These are phyloP conservation scores for Agonopterix subpropinquella DNA, from an alignment of 2,888 invertebrate genomes.

Conservation along the genomic window DNA sequence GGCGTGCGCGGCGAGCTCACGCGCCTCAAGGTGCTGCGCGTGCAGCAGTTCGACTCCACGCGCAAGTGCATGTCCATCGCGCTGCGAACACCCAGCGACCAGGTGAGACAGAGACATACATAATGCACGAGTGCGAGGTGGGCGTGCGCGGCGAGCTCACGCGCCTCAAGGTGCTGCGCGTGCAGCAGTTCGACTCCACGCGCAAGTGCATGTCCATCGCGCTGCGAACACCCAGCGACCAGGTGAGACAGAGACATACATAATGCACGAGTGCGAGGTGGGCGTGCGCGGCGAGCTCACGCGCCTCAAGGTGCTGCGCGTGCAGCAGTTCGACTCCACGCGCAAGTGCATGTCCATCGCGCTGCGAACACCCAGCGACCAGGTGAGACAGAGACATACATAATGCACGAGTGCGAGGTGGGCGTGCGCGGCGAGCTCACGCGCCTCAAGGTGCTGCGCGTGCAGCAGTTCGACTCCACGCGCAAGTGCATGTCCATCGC, in stretches of 20 bases:
- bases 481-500: constrained; percentile 99
- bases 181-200: constrained; percentile 94
- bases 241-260: constrained; percentile 17
- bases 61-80: constrained; percentile 99
- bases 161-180: constrained; percentile 72
- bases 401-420: constrained; percentile 83
- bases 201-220: constrained; percentile 99
- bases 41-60: constrained; percentile 94
- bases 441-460: constrained; percentile 72
- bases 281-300: constrained; percentile 79
- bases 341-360: constrained; percentile 99
- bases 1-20: constrained; percentile 79
- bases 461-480: constrained; percentile 94
- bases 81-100: constrained; percentile 78
- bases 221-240: constrained; percentile 78
- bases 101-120: constrained; percentile 17
- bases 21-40: constrained; percentile 72
- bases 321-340: constrained; percentile 94
- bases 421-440: constrained; percentile 79
- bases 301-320: constrained; percentile 72
- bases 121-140: constrained; percentile 83
- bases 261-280: constrained; percentile 83
- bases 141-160: constrained; percentile 79
- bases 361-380: constrained; percentile 78
- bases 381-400: constrained; percentile 17